Conservation (phyloP, 2,888 invertebrate species). For the Hemithea aestivaria region DNA sequence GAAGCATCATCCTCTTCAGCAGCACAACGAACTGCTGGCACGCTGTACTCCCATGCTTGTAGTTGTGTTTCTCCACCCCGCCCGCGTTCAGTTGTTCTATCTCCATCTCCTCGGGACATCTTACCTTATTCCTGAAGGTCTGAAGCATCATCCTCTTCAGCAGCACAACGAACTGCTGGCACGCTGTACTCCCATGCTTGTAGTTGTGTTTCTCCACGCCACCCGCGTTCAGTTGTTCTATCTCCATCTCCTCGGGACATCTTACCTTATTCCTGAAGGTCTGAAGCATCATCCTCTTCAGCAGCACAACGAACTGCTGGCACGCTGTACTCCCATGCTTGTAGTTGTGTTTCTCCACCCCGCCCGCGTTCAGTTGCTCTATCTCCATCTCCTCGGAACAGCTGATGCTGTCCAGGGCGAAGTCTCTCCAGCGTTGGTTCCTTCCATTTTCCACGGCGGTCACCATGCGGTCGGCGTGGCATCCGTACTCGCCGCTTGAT, state of each 20-base stretch:
- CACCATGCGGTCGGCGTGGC: constrained; percentile 84
- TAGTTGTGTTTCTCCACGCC: constrained; percentile 70
- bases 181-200: constrained; percentile 78
- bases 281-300: constrained; percentile 85
- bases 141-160: constrained; percentile 85
- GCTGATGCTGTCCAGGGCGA: constrained; percentile 42
- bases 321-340: constrained; percentile 79
- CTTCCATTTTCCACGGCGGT: constrained; percentile 83
- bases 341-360: constrained; percentile 69
- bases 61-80: constrained; percentile 67
- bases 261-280: constrained; percentile 84
- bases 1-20: constrained; percentile 84
- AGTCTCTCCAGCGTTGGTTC: constrained; percentile 73
- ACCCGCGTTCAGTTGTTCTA: constrained; percentile 64
- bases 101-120: constrained; percentile 53
- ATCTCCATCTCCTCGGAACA: constrained; percentile 53
- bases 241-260: constrained; percentile 55
- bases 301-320: constrained; percentile 83
- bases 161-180: constrained; percentile 84
- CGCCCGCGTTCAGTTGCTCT: constrained; percentile 63
- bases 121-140: constrained; percentile 85
- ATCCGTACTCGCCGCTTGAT: constrained; percentile 89
- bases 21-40: constrained; percentile 84
- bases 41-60: constrained; percentile 78
- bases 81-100: constrained; percentile 66